Conservation (phyloP, 1,140 invertebrate species). For the Propsilocerus akamusi region DNA sequence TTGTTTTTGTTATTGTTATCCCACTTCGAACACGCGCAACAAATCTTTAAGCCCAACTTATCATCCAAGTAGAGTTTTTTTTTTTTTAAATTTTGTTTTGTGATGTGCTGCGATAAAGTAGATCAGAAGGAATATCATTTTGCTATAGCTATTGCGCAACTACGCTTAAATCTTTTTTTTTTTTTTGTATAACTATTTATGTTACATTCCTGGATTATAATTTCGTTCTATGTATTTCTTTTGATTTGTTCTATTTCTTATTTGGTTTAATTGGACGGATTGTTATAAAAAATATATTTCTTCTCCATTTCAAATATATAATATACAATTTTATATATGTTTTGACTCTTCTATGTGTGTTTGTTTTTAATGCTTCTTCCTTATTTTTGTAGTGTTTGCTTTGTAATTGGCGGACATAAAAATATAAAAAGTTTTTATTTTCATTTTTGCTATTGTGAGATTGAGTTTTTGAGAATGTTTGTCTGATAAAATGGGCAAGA, state of each 20-base stretch:
- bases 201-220: background rate
- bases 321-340: background rate
- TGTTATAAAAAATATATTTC: constrained; percentile 3
- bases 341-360: background rate
- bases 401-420: background rate
- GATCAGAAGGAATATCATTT: background rate
- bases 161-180: background rate
- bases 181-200: background rate
- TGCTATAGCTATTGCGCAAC: background rate
- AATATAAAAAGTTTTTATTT: background rate
- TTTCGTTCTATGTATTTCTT: background rate
- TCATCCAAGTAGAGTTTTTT: background rate
- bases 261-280: constrained; percentile 4
- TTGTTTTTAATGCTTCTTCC: background rate
- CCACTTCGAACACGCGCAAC: background rate
- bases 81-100: background rate
- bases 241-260: background rate
- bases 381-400: background rate
- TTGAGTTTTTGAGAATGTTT: no score
- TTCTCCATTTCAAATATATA: background rate
- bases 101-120: background rate
- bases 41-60: background rate
- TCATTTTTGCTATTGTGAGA: background rate
- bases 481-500: no score
- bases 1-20: background rate